Percentiles rank a stretch among this genome's conserved stretches.
phyloP scores from a whole-genome alignment of 2,888 invertebrate genomes.

The Malthinus flaveolus region DNA sequence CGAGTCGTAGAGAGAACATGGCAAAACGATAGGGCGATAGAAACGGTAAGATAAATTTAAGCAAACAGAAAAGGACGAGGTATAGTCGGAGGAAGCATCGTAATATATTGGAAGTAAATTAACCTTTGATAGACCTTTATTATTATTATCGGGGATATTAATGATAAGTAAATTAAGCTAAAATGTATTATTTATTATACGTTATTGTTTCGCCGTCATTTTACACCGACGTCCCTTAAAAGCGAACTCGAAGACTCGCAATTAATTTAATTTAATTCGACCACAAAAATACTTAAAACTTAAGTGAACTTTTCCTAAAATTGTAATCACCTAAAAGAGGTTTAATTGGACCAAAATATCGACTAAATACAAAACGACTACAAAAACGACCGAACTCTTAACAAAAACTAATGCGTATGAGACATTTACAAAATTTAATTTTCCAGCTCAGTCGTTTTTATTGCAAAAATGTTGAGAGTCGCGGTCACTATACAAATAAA shows the following conservation, averaged over 20 bases:
- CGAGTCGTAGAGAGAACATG: conserved; percentile 16
- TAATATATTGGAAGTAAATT: conserved; percentile 40
- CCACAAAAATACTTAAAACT: too few species aligned
- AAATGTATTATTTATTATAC: conserved; percentile 25
- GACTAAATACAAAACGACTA: conserved; percentile 29
- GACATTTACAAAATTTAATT: conserved; percentile 55
- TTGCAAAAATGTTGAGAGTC: conserved; percentile 42
- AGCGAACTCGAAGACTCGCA: neutral
- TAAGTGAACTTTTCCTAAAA: neutral
- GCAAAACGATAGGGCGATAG: conserved; percentile 21
- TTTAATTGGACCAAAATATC: conserved; percentile 31
- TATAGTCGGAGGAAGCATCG: conserved; percentile 18
- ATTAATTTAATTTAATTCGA: neutral
- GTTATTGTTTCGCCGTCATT: neutral
- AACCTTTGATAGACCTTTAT: conserved; percentile 38
- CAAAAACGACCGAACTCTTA: conserved; percentile 36
- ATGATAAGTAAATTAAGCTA: conserved; percentile 31
- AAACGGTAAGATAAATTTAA: conserved; percentile 12
- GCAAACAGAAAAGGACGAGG: conserved; percentile 22
- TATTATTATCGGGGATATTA: conserved; percentile 32
- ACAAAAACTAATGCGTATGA: conserved; percentile 54
- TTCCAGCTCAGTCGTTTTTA: conserved; percentile 52
- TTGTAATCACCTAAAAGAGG: conserved; percentile 14
- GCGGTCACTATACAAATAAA: conserved; percentile 36
- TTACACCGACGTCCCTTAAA: neutral